Conservation (phyloP, 64 coral and sea anemone genomes). For the Montipora foliosa region DNA sequence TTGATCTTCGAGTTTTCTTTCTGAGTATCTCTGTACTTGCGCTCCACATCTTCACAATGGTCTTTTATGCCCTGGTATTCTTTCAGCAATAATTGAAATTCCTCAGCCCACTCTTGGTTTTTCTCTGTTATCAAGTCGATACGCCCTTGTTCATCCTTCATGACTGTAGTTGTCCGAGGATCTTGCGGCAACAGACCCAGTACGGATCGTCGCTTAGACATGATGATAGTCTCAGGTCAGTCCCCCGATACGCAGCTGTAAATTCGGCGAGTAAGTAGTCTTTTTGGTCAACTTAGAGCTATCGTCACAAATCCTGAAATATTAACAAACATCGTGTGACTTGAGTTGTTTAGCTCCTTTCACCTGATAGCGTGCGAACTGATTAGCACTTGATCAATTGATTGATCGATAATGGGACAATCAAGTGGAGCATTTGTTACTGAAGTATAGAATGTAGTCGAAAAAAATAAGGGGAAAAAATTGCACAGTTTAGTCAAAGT, state of each 20-base stretch:
- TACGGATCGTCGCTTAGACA: not conserved
- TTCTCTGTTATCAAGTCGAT: not conserved
- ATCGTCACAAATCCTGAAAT: not conserved
- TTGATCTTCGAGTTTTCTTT: slow-evolving; percentile 12
- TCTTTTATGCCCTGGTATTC: not conserved
- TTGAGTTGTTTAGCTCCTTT: no score
- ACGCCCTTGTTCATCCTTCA: not conserved
- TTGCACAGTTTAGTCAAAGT: no score
- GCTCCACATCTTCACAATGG: not conserved
- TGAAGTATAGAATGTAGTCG: no score
- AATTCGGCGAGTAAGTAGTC: not conserved
- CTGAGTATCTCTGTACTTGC: slow-evolving; percentile 10
- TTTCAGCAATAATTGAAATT: not conserved
- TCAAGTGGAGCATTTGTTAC: no score
- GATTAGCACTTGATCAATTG: no score
- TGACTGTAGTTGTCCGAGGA: not conserved
- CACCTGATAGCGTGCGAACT: no score
- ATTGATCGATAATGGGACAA: no score
- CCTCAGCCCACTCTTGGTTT: slow-evolving; percentile 1
- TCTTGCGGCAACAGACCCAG: not conserved
- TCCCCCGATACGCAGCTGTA: not conserved
- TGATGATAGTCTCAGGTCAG: not conserved
- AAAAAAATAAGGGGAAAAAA: no score
- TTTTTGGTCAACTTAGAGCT: not conserved
- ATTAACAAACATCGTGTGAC: not conserved